Evolutionary conservation across 23 tunicate genomes (phyloP).

Genomic region (Styela plicata): DNA sequence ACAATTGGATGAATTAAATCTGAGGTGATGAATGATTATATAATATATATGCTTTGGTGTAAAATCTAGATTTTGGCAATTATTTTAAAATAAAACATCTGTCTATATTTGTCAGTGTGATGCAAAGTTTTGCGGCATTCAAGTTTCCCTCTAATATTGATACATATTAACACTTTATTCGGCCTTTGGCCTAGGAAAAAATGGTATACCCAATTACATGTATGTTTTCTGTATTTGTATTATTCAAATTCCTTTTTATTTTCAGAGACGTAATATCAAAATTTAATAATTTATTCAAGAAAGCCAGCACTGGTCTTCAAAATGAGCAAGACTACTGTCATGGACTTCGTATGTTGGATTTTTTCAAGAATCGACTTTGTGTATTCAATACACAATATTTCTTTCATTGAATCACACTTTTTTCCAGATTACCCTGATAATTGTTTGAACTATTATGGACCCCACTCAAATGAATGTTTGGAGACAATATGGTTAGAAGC

Average conservation of each 20-base stretch:
- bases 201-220: background rate
- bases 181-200: too few relatives aligned
- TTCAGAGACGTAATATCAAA: conserved; percentile 15
- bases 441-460: conserved; percentile 28
- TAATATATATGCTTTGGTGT: too few relatives aligned
- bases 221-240: background rate
- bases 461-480: conserved; percentile 28
- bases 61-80: too few relatives aligned
- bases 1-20: background rate
- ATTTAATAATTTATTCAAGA: conserved; percentile 13
- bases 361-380: too few relatives aligned
- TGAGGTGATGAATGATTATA: too few relatives aligned
- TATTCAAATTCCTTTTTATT: background rate
- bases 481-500: conserved; percentile 16
- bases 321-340: conserved; percentile 18
- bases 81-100: too few relatives aligned
- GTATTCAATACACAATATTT: too few relatives aligned
- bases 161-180: too few relatives aligned
- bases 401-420: background rate
- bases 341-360: conserved; percentile 25
- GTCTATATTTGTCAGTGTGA: too few relatives aligned
- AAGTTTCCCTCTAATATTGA: too few relatives aligned
- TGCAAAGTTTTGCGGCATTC: too few relatives aligned
- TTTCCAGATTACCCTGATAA: conserved; percentile 14
- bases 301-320: background rate